Base-by-base conservation (phyloP, 2,888 invertebrate genomes). In the Linyphia triangularis region DNA sequence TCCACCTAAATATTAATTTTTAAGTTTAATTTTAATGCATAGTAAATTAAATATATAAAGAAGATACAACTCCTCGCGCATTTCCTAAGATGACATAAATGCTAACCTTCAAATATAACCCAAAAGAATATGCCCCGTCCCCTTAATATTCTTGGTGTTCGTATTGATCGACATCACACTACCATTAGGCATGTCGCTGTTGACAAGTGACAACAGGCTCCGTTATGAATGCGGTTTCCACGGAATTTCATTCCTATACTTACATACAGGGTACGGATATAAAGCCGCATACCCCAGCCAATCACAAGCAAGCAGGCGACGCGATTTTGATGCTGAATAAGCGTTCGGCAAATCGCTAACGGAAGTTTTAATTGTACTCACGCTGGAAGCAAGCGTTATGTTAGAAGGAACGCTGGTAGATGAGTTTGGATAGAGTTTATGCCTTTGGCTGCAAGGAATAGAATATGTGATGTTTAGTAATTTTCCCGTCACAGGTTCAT, bases 201-300 rank as follows among this genome's bases (percentile, higher is more conserved):
- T 75, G 75, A 84, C 73, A 84, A 75, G 83, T 73, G 83, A 84
- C 83, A 84, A 84, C 82, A 82, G 65, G 73, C 26, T 26, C 33
- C 67, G 69, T 82, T 82, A 82, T 82, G 73, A 84, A 82, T 82
- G 82, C 43, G 72, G 82, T 82, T 82, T 37, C 83, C 28, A n/a
- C 82, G 72, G 63, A 70, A 82, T 82, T 82, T 72, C 82, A 61
- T 81, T 33, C 43, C 65, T 65, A 10, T 40, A 37, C 78, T 63
- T 16, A 78, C 37, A 10, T 10, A 33, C 51, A 22, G 26, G 19
- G 63, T 51, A n/a, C 43, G 43, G 78, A 78, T 78, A 65, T 51
- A 51, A 51, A 79, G 24, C 69, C 65, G 26, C 40, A 26, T 33
- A 33, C 16, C 30, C 59, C 10, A 37, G 81, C 81, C 69, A 81